Conservation (phyloP, 2,797 vertebrate species). For the Ataeniobius toweri region DNA sequence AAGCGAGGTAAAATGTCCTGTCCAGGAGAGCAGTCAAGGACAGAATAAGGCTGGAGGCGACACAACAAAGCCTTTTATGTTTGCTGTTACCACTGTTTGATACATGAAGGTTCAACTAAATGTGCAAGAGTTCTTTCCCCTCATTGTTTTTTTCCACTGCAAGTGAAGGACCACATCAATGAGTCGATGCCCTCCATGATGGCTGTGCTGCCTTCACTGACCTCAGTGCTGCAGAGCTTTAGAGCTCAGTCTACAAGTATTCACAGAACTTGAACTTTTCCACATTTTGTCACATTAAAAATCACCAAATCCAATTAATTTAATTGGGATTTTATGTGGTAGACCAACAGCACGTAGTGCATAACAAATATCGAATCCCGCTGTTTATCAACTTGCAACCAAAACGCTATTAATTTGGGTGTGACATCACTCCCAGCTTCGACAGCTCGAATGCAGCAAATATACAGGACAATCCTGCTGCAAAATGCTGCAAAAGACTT, state of each 20-base stretch:
- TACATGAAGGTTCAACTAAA: constrained; percentile 59
- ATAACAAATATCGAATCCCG: neutral
- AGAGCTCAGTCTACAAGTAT: constrained; percentile 24
- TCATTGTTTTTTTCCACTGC: constrained; percentile 74
- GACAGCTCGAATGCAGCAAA: no score
- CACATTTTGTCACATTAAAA: neutral
- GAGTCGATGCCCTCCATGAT: constrained; percentile 12
- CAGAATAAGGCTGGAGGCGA: constrained; percentile 44
- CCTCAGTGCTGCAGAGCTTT: constrained; percentile 7
- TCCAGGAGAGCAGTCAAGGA: constrained; percentile 33
- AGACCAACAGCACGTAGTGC: neutral
- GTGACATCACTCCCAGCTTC: neutral
- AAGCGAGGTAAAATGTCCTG: constrained; percentile 40
- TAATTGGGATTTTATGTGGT: no score
- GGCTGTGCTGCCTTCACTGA: constrained; percentile 46
- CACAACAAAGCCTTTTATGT: constrained; percentile 73
- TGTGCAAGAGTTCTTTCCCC: constrained; percentile 77
- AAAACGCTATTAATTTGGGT: no score
- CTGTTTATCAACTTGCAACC: neutral
- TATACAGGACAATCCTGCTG: no score
- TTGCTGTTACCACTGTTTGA: constrained; percentile 67
- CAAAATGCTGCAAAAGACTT: neutral
- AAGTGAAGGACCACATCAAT: constrained; percentile 72
- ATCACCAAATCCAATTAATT: neutral
- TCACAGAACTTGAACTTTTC: neutral